Conservation (phyloP, 1,140 invertebrate species). For the Calliopsis andreniformis region DNA sequence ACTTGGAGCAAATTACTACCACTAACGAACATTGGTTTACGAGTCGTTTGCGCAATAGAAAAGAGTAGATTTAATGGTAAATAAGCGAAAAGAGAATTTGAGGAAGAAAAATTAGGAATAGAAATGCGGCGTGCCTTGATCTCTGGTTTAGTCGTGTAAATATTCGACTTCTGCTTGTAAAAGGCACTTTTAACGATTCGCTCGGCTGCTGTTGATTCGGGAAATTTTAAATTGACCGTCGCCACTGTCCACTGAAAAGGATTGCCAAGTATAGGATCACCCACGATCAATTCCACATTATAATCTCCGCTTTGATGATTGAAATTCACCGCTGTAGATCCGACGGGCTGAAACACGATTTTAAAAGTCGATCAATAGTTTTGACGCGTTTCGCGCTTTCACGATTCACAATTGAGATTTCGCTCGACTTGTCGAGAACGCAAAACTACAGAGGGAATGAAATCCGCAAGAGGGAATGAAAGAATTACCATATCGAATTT, state of each 20-base stretch:
- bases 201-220: slow-evolving; percentile 74
- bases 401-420: too few species aligned
- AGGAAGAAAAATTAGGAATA: not conserved
- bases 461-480: too few species aligned
- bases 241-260: slow-evolving; percentile 93
- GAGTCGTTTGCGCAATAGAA: slow-evolving; percentile 3
- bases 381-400: too few species aligned
- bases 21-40: slow-evolving; percentile 78
- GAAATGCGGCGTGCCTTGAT: slow-evolving; percentile 84
- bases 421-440: too few species aligned
- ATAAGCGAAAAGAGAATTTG: too few species aligned
- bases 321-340: slow-evolving; percentile 91
- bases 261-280: slow-evolving; percentile 94
- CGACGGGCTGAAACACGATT: slow-evolving; percentile 87
- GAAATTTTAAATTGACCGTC: slow-evolving; percentile 88
- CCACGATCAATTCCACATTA: slow-evolving; percentile 92
- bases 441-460: too few species aligned
- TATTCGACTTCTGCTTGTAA: slow-evolving; percentile 76
- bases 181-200: slow-evolving; percentile 71
- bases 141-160: slow-evolving; percentile 88
- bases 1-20: slow-evolving; percentile 60
- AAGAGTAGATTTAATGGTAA: too few species aligned
- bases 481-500: slow-evolving; percentile 93
- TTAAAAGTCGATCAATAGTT: not conserved
- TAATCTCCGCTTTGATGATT: slow-evolving; percentile 89